Evolutionary conservation across 2,888 invertebrate species (phyloP), one percentile per base, ranked within the genome.

Genomic region (Exocentrus adspersus): DNA sequence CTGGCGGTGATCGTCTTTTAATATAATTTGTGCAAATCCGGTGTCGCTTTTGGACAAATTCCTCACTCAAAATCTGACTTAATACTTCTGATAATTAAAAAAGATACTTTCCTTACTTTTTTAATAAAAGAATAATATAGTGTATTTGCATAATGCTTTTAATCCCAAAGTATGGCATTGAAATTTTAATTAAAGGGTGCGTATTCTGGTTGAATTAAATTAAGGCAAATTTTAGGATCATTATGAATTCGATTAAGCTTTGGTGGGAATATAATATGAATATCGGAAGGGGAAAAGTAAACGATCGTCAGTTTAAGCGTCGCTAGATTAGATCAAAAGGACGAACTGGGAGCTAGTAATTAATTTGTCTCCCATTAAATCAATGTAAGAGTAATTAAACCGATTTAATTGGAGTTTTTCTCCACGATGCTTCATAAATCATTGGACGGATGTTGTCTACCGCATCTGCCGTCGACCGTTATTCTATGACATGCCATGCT

Each of bases 341-440:
- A 64, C 59, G 62, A 43, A 52, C 57, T 63, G 54, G 59, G 54
- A 53, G 60, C 60, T 54, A 67, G 68, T 69, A 71, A 73, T 72
- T 72, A 73, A 71, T 73, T 71, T 71, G 73, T 71, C 70, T 57
- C 56, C 71, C 62, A 69, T 73, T 70, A 67, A 69, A 70, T 70
- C 69, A 60, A 70, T 71, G 72, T 60, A 62, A 62, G 56, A 66
- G 68, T 64, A 63, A 65, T 57, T 67, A 67, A 72, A 68, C 57
- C 53, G 72, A 72, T 72, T 72, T 73, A 74, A 74, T 74, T 72
- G 71, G 60, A 67, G 65, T 71, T 74, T 74, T 74, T 72, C 64
- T 61, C 43, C 42, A 16, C 54, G 50, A 50, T 17, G 42, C 32
- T 56, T 59, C 64, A 72, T 74, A 72, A 72, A 74, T 72, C 72